Conservation (phyloP, 2,797 vertebrate genomes). For the Cynodonichthys magdalenae region DNA sequence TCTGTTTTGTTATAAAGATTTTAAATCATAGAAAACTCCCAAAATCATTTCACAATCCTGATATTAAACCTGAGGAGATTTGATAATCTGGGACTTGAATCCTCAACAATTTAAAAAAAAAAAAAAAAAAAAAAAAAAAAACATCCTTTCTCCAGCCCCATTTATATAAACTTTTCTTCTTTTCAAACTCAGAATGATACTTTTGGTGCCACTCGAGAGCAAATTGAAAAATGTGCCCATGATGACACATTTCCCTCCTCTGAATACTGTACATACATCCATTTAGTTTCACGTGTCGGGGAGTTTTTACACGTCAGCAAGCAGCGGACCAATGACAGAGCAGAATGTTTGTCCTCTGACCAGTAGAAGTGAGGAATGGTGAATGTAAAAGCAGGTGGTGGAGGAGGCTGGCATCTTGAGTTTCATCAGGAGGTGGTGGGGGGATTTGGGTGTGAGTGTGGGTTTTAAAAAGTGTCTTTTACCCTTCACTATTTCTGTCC, state of each 20-base stretch:
- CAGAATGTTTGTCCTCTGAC: conserved; percentile 26
- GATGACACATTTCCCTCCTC: conserved; percentile 45
- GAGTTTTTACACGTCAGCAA: conserved; percentile 11
- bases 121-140: not conserved
- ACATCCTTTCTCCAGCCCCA: not conserved
- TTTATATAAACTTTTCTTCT: not conserved
- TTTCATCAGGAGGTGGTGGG: conserved; percentile 39
- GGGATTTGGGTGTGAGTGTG: conserved; percentile 20
- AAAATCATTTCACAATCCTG: not conserved
- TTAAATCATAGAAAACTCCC: not conserved
- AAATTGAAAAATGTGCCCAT: conserved; percentile 43
- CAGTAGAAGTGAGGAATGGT: conserved; percentile 38
- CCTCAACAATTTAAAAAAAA: not conserved
- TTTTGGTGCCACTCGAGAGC: conserved; percentile 11
- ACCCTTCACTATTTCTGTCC: conserved; percentile 63
- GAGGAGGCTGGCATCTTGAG: conserved; percentile 55
- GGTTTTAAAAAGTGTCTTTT: conserved; percentile 11
- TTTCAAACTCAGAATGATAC: conserved; percentile 3
- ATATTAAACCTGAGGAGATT: not conserved
- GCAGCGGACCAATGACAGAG: conserved; percentile 39
- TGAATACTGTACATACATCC: conserved; percentile 41
- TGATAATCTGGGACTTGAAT: not conserved
- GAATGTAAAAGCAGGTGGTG: conserved; percentile 45
- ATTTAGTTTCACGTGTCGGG: conserved; percentile 26
- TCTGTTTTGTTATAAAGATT: no score